Conservation (phyloP, 2,113 vertebrate genomes). For the Melanostigma gelatinosum region DNA sequence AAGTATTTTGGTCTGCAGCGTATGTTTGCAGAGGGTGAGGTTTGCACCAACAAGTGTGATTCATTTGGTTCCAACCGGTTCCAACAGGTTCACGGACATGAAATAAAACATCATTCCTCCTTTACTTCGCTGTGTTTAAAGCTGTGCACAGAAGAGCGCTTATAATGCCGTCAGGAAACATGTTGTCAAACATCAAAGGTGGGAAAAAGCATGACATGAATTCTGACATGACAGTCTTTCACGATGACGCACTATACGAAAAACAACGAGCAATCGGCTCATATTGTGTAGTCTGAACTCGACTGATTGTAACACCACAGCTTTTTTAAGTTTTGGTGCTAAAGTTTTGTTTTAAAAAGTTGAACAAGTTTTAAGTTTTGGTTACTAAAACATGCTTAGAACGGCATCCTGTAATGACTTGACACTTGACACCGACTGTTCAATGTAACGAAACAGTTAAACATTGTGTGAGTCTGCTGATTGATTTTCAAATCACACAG, state of each 20-base stretch:
- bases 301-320: not conserved
- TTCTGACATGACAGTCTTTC: not conserved
- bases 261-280: not conserved
- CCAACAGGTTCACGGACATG: not conserved
- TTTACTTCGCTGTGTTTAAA: not conserved
- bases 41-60: not conserved
- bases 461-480: not conserved
- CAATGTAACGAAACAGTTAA: not conserved
- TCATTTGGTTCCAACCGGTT: not conserved
- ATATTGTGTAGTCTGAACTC: not conserved
- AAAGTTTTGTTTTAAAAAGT: too few species aligned
- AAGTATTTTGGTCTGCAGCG: not conserved
- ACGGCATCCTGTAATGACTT: not conserved
- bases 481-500: not conserved
- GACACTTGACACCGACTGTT: not conserved
- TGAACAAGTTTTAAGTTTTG: not conserved
- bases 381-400: not conserved
- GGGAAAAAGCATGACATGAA: not conserved
- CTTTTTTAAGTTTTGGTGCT: not conserved
- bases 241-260: not conserved
- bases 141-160: not conserved
- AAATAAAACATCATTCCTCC: not conserved
- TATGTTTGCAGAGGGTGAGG: not conserved
- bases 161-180: not conserved
- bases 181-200: not conserved